phyloP scores from a whole-genome alignment of 2,797 vertebrate species.

The Pempheris klunzingeri region DNA sequence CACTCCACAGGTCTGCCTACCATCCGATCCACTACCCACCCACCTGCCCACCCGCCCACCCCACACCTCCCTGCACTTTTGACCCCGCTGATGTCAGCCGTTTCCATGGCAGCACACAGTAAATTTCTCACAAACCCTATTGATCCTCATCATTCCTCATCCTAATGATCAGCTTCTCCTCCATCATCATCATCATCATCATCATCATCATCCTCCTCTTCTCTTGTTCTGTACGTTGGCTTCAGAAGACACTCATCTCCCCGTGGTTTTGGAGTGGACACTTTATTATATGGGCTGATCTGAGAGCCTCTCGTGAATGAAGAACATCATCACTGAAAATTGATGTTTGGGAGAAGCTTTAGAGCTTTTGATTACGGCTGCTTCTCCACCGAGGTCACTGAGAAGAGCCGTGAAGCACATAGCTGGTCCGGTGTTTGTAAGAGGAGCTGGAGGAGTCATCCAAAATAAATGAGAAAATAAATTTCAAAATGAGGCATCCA shows the following conservation, averaged over 20 bases:
- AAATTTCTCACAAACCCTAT: constrained; percentile 21
- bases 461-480: constrained; percentile 23
- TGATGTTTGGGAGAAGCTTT: constrained; percentile 58
- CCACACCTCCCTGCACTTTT: constrained; percentile 49
- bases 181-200: neutral
- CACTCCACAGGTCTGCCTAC: constrained; percentile 61
- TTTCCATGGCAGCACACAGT: constrained; percentile 56
- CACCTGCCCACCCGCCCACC: constrained; percentile 54
- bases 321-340: constrained; percentile 60
- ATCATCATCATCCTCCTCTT: neutral
- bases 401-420: constrained; percentile 25
- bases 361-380: constrained; percentile 55
- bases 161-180: neutral
- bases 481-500: constrained; percentile 12
- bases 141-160: constrained; percentile 37
- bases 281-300: constrained; percentile 73
- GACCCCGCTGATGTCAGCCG: constrained; percentile 55
- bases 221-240: constrained; percentile 40
- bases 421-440: constrained; percentile 13
- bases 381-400: constrained; percentile 36
- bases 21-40: constrained; percentile 51
- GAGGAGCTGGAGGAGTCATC: neutral
- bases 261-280: constrained; percentile 60
- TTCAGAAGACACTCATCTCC: constrained; percentile 56
- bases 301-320: constrained; percentile 63